phyloP scores from a whole-genome alignment of 2,888 invertebrate species.

The Pachydiplax longipennis region DNA sequence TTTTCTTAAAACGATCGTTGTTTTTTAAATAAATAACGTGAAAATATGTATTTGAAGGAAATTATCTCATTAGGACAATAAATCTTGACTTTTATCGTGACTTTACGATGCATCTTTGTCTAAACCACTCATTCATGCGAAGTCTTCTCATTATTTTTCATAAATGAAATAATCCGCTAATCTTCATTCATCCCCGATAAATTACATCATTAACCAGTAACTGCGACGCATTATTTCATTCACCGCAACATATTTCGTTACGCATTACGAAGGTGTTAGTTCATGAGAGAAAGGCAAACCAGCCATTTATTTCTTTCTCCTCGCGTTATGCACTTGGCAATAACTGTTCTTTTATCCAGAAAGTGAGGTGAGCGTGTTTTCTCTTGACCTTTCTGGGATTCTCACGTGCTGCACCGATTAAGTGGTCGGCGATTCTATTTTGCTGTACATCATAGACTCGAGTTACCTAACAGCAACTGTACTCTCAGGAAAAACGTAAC shows the following conservation, averaged over 20 bases:
- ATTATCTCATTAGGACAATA: no score
- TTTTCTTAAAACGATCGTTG: no score
- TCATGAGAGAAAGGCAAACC: not conserved
- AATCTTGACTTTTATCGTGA: no score
- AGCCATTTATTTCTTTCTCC: not conserved
- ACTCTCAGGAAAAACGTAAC: not conserved
- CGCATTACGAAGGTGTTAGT: not conserved
- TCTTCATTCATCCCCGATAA: no score
- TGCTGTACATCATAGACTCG: not conserved
- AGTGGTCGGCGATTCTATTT: not conserved
- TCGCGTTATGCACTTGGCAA: not conserved
- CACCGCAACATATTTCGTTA: not conserved
- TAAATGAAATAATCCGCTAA: no score
- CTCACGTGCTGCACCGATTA: not conserved
- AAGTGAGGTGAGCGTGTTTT: not conserved
- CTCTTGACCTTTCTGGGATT: not conserved
- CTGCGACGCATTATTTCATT: not conserved
- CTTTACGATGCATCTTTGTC: no score
- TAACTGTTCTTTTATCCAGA: not conserved
- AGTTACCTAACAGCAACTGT: not conserved
- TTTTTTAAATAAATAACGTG: no score
- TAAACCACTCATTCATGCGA: no score
- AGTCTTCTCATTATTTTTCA: no score
- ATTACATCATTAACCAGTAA: not conserved
- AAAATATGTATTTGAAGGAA: no score